Evolutionary conservation across 2,888 invertebrate species (phyloP).

Genomic region (Drosophila demipolita): DNA sequence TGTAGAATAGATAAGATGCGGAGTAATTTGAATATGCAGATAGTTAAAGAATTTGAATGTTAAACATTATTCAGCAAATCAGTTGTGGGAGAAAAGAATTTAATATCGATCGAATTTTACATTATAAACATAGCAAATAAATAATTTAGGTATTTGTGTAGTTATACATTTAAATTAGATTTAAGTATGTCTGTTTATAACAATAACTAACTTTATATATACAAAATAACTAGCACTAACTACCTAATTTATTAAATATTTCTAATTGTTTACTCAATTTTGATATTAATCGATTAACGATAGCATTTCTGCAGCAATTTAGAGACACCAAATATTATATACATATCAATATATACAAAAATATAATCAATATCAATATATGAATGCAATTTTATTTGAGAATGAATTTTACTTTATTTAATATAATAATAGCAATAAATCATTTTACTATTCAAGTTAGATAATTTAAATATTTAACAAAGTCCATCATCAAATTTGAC

Average conservation of each 20-base stretch:
- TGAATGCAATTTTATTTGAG: background rate
- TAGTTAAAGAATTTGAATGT: slow-evolving; percentile 20
- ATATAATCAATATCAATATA: too few relatives aligned
- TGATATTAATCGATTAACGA: background rate
- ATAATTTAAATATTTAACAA: background rate
- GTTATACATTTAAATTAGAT: accelerated
- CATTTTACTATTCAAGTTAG: background rate
- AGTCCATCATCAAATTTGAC: background rate
- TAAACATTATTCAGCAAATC: background rate
- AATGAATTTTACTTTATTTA: background rate
- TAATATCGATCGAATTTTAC: background rate
- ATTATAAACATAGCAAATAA: too few relatives aligned
- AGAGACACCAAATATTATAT: too few relatives aligned
- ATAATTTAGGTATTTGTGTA: background rate
- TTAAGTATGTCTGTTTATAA: background rate
- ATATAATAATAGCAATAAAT: background rate
- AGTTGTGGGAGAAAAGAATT: background rate
- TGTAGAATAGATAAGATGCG: slow-evolving; percentile 25
- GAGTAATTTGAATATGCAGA: slow-evolving; percentile 20
- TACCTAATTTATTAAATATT: background rate
- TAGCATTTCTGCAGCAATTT: background rate
- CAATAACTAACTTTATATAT: background rate
- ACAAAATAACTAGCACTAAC: background rate
- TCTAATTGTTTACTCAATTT: background rate
- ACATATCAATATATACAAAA: too few relatives aligned